Conservation (phyloP, 2,113 vertebrate species). For the Chionomys nivalis region DNA sequence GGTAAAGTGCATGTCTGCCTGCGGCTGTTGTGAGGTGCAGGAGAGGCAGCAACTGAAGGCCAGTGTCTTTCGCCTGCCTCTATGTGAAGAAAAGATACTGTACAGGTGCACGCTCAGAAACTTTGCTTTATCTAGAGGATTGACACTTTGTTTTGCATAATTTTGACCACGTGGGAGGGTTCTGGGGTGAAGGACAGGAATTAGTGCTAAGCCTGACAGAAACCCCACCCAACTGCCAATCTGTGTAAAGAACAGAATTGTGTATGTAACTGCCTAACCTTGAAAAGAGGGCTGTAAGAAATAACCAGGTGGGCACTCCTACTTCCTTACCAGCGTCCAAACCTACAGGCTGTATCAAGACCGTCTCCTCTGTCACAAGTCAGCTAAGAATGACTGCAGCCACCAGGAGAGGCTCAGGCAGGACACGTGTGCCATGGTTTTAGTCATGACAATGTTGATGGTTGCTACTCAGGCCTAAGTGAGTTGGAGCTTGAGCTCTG, state of each 20-base stretch:
- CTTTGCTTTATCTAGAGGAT: not conserved
- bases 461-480: not conserved
- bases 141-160: not conserved
- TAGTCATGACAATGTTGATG: not conserved
- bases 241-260: not conserved
- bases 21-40: not conserved
- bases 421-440: not conserved
- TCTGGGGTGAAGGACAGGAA: not conserved
- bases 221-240: not conserved
- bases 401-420: not conserved
- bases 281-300: not conserved
- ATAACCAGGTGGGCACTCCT: not conserved
- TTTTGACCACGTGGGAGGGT: not conserved
- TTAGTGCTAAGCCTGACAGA: not conserved
- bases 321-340: not conserved
- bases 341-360: not conserved
- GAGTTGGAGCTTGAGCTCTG: not conserved
- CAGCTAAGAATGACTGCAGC: not conserved
- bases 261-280: not conserved
- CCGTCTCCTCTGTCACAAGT: not conserved
- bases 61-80: not conserved
- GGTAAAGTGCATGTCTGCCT: not conserved
- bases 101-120: not conserved
- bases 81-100: not conserved
- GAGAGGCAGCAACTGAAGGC: not conserved